Evolutionary conservation across 2,113 vertebrate genomes (phyloP), one percentile per base, ranked within the genome.

Genomic region (Myxocyprinus asiaticus): DNA sequence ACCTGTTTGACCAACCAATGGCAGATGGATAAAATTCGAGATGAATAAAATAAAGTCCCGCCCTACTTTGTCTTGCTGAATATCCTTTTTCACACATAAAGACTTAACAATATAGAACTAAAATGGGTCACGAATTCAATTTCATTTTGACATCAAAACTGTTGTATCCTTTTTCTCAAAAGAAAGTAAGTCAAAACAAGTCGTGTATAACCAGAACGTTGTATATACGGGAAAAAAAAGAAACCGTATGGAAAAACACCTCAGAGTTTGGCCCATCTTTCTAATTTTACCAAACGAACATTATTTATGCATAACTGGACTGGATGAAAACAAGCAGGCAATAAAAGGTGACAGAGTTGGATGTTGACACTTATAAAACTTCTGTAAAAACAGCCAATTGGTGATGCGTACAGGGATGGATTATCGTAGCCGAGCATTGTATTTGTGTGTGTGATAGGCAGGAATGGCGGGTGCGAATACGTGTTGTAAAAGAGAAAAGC

Each of bases 241-340:
- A 5, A 56, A n/a, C 55, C 11, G n/a, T n/a, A n/a, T 56, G 55
- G 55, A 58, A 58, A 58, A 58, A 58, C 55, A 58, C 55, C 14
- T 58, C n/a, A 12, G 55, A 58, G 14, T 14, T 58, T 58, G 55
- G 55, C 14, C 55, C 14, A 4, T 58, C 22, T 58, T 3, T 58
- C 55, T n/a, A 58, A 77, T 63, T 67, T 43, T 14, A 56, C 51
- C n/a, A 2, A 33, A 51, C 53, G 5, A 43, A 33, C 14, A 58
- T 77, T 67, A 77, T 56, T 55, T 67, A 53, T 67, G 75, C 75
- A 47, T 47, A 77, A 77, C 51, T 58, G 51, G 15, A 58, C n/a
- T 61, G 58, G 42, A 17, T 3, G 11, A 73, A 70, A 42, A 50
- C 67, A 61, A 70, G 77, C 56, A n/a, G 77, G 12, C 17, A 4